Evolutionary conservation across 2,797 vertebrate species (phyloP).

Genomic region (Mastacembelus armatus): DNA sequence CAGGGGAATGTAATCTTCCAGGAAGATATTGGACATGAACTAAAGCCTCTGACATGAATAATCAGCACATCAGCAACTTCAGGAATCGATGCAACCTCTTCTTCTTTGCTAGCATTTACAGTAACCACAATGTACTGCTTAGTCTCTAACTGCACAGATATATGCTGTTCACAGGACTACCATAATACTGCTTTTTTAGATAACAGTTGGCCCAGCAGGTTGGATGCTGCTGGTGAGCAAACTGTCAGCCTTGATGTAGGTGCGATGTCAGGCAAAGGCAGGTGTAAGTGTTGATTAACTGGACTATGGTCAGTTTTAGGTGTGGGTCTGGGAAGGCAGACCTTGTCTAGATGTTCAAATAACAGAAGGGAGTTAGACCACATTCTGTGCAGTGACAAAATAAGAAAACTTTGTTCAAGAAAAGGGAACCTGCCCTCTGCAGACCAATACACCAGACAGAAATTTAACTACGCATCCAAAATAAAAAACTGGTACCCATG

Average conservation of each 20-base stretch:
- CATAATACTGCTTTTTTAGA: conserved; percentile 1
- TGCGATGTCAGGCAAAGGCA: neutral
- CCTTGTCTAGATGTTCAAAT: neutral
- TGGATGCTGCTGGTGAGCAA: conserved; percentile 8
- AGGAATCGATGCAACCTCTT: conserved; percentile 4
- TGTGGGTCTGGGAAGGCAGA: conserved; percentile 3
- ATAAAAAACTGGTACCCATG: neutral
- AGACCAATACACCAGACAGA: too few species aligned
- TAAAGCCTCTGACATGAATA: conserved; percentile 5
- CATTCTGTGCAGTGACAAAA: too few species aligned
- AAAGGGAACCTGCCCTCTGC: neutral
- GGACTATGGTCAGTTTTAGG: neutral
- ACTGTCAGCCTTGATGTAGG: neutral
- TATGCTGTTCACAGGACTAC: neutral
- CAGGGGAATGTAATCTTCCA: conserved; percentile 29
- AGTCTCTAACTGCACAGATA: neutral
- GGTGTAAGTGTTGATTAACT: neutral
- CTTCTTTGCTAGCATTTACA: conserved; percentile 2
- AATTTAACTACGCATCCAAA: neutral
- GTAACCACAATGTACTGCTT: conserved; percentile 5
- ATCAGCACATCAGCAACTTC: conserved; percentile 2
- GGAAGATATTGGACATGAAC: conserved; percentile 38
- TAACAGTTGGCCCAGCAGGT: neutral
- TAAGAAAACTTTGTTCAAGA: neutral
- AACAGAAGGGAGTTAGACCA: neutral